Evolutionary conservation across 2,113 vertebrate genomes (phyloP), one percentile per base, ranked within the genome.

Genomic region (Sander vitreus): DNA sequence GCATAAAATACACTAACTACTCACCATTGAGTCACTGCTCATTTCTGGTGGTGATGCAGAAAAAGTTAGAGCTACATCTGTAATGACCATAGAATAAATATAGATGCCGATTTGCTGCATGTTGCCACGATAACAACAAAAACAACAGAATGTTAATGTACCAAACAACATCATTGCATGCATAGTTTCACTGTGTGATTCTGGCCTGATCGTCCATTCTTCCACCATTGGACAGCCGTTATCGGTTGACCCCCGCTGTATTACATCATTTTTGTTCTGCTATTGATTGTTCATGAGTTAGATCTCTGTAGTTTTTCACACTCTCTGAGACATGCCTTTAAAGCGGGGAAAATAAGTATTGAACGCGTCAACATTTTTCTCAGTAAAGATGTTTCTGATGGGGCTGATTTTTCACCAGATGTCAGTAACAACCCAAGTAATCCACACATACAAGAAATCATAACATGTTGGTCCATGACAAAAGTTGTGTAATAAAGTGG

Each of bases 221-320:
- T 51, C 11, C 16, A 1, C 16, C 23, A 15, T 15, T 1, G 19
- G 47, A 57, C 77, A 70, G 47, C 70, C 76, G 73, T 25, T 72
- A 50, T 84, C 68, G 33, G 23, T 70, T 50, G 67, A 50, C 66
- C 59, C 39, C 23, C 43, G 55, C 62, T 57, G 9, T 23, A 39
- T 76, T 59, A 51, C 87, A 48, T 89, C 16, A 71, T 51, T 14
- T 23, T 9, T 63, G 18, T 50, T 74, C 69, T 21, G 57, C 58
- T 76, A 11, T 60, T 70, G 36, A 23, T 76, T 36, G 25, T 58
- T 83, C 55, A 65, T 51, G 63, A 53, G 55, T 43, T 18, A 10
- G 27, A 50, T 66, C 62, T 62, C 30, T 63, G 51, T 27, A 21
- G n/a, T 53, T 25, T 45, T 27, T 71, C 39, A 60, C 39, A 60